Conservation (phyloP, 1,140 invertebrate species). For the Caerostris extrusa region DNA sequence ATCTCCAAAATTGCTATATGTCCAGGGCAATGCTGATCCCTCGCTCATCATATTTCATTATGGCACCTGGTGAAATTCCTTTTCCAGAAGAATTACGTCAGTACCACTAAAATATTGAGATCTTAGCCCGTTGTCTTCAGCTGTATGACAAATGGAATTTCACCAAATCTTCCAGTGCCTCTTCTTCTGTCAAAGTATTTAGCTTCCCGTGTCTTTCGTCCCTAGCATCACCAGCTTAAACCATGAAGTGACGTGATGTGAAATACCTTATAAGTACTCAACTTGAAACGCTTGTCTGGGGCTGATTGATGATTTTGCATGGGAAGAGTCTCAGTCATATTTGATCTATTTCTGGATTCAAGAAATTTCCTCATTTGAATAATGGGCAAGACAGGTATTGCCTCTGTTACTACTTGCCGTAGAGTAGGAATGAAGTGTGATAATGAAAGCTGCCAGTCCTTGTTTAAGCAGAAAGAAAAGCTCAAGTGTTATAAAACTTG, state of each 20-base stretch:
- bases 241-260: background rate
- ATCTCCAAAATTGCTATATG: too few relatives aligned
- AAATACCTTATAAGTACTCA: conserved; percentile 26
- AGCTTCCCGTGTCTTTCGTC: background rate
- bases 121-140: background rate
- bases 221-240: background rate
- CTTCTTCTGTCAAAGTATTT: background rate
- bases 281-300: background rate
- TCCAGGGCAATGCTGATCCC: background rate
- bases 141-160: conserved; percentile 34
- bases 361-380: background rate
- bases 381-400: too few relatives aligned
- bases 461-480: background rate
- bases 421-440: background rate
- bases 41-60: background rate
- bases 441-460: background rate
- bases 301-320: background rate
- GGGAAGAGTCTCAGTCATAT: background rate
- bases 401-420: background rate
- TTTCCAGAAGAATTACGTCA: background rate
- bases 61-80: background rate
- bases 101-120: conserved; percentile 44
- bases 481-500: background rate
- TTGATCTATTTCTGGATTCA: background rate
- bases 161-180: background rate